These are phyloP conservation scores for Coracias cyanogaster DNA, from an alignment of 2,797 vertebrate species.

Conservation along the genomic window DNA sequence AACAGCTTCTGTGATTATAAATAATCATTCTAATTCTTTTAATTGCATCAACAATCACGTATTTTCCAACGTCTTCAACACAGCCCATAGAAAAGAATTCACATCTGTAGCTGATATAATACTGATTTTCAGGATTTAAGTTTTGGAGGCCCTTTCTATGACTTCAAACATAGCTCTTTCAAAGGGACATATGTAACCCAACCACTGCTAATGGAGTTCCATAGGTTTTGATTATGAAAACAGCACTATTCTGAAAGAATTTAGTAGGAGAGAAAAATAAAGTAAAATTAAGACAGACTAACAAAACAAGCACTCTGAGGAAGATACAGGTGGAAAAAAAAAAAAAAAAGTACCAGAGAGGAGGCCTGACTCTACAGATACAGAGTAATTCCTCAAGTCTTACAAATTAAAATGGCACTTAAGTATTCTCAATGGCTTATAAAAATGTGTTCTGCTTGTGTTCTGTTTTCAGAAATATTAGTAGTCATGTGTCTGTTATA, in stretches of 20 bases:
- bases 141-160: background rate
- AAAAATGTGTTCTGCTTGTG: background rate
- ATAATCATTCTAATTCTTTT: background rate
- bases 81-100: background rate
- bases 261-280: background rate
- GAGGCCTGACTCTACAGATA: background rate
- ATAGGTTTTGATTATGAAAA: background rate
- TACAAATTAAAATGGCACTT: background rate
- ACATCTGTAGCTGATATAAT: background rate
- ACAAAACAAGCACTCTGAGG: background rate
- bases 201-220: background rate
- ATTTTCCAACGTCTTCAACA: background rate
- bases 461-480: background rate
- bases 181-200: background rate
- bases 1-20: background rate
- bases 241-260: background rate
- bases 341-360: background rate
- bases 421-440: background rate
- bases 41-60: background rate
- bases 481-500: background rate
- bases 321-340: background rate
- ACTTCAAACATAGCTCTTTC: background rate
- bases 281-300: background rate
- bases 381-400: background rate
- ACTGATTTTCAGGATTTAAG: background rate